These are phyloP conservation scores for Plagodis dolabraria DNA, from an alignment of 2,888 invertebrate genomes.

Conservation along the genomic window DNA sequence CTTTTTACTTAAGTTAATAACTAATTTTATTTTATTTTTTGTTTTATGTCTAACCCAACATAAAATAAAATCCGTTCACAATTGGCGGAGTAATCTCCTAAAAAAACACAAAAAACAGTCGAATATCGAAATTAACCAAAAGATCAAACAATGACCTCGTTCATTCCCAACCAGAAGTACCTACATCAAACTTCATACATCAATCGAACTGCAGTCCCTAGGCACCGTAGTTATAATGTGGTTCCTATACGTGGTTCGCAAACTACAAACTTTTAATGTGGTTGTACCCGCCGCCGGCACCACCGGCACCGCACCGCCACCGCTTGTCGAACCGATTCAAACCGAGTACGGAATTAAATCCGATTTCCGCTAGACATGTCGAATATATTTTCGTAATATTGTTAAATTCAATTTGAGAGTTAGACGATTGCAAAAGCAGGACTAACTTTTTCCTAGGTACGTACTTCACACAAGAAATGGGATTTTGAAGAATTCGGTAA, in stretches of 20 bases:
- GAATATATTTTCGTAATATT: constrained; percentile 30
- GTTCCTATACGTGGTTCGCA: constrained; percentile 1
- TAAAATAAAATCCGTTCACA: too few species aligned
- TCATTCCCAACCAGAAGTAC: too few species aligned
- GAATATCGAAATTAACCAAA: too few species aligned
- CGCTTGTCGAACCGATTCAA: constrained; percentile 16
- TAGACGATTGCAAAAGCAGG: background rate
- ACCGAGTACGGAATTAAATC: constrained; percentile 25
- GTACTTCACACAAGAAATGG: too few species aligned
- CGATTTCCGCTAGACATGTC: constrained; percentile 18
- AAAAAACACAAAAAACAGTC: too few species aligned
- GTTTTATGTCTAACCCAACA: too few species aligned
- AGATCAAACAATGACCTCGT: too few species aligned
- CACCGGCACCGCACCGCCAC: background rate
- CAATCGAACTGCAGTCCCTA: constrained; percentile 4
- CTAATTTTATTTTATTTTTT: too few species aligned
- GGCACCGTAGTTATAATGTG: constrained; percentile 15
- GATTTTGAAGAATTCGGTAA: too few species aligned
- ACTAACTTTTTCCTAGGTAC: background rate
- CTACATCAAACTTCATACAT: constrained; percentile 3
- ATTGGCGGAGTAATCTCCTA: too few species aligned
- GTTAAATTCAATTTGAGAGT: constrained; percentile 28
- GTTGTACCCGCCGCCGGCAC: constrained; percentile 4
- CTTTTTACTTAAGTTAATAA: too few species aligned
- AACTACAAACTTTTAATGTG: constrained; percentile 33